phyloP scores from a whole-genome alignment of 2,113 vertebrate species.

The Rafetus swinhoei region DNA sequence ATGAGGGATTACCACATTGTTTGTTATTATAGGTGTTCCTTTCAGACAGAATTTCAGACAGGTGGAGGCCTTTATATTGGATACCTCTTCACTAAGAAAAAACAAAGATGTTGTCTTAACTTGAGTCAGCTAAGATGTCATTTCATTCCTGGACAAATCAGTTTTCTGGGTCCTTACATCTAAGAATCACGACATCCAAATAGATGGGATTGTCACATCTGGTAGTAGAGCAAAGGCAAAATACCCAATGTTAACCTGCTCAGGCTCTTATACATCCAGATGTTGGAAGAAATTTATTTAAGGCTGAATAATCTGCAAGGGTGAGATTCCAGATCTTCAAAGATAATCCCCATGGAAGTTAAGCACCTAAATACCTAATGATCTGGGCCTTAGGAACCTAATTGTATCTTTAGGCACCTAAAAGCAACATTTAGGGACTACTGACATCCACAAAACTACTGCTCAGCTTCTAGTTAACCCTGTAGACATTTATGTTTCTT shows the following conservation, averaged over 20 bases:
- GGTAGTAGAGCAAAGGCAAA: neutral
- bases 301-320: neutral
- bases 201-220: neutral
- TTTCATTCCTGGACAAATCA: neutral
- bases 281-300: neutral
- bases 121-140: neutral
- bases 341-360: no score
- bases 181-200: neutral
- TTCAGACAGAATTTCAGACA: neutral
- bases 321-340: neutral
- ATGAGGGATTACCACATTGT: neutral
- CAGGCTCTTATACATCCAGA: neutral
- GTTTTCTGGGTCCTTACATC: neutral
- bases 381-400: no score
- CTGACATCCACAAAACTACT: neutral
- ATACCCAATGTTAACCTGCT: neutral
- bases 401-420: no score
- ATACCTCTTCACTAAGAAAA: neutral
- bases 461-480: neutral
- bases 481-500: neutral
- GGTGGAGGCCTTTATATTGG: neutral
- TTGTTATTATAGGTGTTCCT: neutral
- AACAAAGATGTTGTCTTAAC: fast-evolving
- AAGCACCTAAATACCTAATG: no score
- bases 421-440: neutral